Conservation (phyloP, 1,140 invertebrate species). For the Helicoverpa armigera region DNA sequence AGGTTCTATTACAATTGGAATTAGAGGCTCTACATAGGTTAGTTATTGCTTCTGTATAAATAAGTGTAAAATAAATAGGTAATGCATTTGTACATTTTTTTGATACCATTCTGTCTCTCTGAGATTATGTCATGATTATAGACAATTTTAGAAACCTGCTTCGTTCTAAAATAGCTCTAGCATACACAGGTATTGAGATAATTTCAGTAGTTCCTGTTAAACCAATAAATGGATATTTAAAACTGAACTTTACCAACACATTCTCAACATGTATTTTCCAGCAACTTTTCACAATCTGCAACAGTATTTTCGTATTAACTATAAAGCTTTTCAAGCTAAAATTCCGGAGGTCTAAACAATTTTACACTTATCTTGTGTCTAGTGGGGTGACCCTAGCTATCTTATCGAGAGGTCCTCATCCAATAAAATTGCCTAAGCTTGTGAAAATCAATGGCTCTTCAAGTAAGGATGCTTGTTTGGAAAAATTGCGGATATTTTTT, state of each 20-base stretch:
- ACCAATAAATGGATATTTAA: too few species aligned
- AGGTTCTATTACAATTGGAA: too few species aligned
- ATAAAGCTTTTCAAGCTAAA: neutral
- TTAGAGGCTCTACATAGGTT: too few species aligned
- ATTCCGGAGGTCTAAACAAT: constrained; percentile 31
- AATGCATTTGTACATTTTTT: too few species aligned
- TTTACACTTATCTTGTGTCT: constrained; percentile 11
- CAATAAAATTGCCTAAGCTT: constrained; percentile 68
- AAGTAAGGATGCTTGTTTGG: neutral
- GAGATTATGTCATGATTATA: too few species aligned
- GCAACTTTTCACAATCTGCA: neutral
- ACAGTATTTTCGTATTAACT: constrained; percentile 5
- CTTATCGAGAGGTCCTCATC: constrained; percentile 22
- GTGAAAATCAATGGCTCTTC: constrained; percentile 74
- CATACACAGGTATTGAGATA: too few species aligned
- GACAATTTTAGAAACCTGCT: too few species aligned
- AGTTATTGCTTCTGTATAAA: too few species aligned
- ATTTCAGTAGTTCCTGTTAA: too few species aligned
- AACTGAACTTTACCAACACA: neutral
- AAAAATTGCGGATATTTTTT: constrained; percentile 8
- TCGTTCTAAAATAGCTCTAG: too few species aligned
- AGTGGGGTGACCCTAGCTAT: constrained; percentile 34
- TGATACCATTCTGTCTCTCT: too few species aligned
- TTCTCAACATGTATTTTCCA: neutral
- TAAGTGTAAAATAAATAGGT: too few species aligned